These are phyloP conservation scores for Gadus chalcogrammus DNA, from an alignment of 2,113 vertebrate species.

Conservation along the genomic window DNA sequence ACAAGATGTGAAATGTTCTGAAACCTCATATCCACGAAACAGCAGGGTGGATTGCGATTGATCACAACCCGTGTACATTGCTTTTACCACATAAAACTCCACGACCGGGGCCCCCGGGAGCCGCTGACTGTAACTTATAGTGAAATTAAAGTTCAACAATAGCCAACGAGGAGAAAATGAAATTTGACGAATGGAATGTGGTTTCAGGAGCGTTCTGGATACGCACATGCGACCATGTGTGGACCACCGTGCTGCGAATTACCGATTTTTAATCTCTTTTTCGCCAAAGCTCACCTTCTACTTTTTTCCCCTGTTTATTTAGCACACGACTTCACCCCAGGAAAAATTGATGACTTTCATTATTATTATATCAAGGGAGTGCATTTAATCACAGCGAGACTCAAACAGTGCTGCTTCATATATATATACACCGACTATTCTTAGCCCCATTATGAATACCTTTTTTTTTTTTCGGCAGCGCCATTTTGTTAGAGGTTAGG, in stretches of 20 bases:
- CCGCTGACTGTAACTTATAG: conserved; percentile 13
- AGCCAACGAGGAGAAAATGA: conserved; percentile 26
- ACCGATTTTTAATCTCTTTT: neutral
- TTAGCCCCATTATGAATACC: too few relatives aligned
- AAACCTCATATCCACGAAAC: conserved; percentile 8
- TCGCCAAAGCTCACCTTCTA: neutral
- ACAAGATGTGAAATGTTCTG: conserved; percentile 33
- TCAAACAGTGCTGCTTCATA: too few relatives aligned
- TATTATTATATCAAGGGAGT: too few relatives aligned
- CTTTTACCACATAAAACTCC: conserved; percentile 26
- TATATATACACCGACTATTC: too few relatives aligned
- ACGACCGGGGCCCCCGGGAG: conserved; percentile 16
- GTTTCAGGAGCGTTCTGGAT: conserved; percentile 23
- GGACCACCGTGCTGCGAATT: conserved; percentile 17
- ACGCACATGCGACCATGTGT: conserved; percentile 1
- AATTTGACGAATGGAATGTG: conserved; percentile 16
- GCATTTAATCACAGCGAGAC: too few relatives aligned
- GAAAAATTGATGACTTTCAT: too few relatives aligned
- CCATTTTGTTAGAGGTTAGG: too few relatives aligned
- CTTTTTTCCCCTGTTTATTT: too few relatives aligned
- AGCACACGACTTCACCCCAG: too few relatives aligned
- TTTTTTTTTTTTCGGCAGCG: too few relatives aligned
- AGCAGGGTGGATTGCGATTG: conserved; percentile 16
- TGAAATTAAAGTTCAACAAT: conserved; percentile 38
- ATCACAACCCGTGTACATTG: conserved; percentile 24